Evolutionary conservation across 2,888 invertebrate species (phyloP).

Genomic region (Baccha elongata): DNA sequence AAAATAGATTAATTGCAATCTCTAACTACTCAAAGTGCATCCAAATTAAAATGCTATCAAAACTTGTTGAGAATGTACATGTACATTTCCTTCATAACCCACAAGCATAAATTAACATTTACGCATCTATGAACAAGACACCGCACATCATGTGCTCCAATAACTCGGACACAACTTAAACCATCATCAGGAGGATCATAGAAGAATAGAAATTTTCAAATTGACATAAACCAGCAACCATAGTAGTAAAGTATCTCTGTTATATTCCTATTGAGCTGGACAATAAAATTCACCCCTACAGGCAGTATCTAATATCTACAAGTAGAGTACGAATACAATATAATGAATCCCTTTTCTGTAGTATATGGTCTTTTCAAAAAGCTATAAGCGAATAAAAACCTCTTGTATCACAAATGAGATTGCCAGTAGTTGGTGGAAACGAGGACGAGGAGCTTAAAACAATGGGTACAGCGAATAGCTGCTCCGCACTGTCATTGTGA

Average conservation of each 20-base stretch:
- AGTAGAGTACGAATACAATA: constrained; percentile 31
- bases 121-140: neutral
- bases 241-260: constrained; percentile 20
- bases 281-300: constrained; percentile 21
- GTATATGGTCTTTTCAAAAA: constrained; percentile 28
- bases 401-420: constrained; percentile 65
- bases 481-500: constrained; percentile 59
- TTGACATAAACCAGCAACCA: constrained; percentile 42
- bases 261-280: constrained; percentile 49
- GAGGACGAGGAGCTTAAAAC: constrained; percentile 30
- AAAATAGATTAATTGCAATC: too few relatives aligned
- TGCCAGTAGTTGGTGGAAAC: constrained; percentile 28
- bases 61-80: too few relatives aligned
- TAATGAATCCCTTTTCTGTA: constrained; percentile 46
- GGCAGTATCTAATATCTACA: neutral
- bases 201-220: constrained; percentile 45
- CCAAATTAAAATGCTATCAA: too few relatives aligned
- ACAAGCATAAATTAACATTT: too few relatives aligned
- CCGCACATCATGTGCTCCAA: neutral
- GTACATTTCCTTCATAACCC: too few relatives aligned
- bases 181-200: constrained; percentile 48
- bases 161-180: neutral
- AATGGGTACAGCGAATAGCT: constrained; percentile 44
- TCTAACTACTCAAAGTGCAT: too few relatives aligned
- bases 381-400: constrained; percentile 64